phyloP scores from a whole-genome alignment of 2,113 vertebrate species.

The Hydrolagus affinis region DNA sequence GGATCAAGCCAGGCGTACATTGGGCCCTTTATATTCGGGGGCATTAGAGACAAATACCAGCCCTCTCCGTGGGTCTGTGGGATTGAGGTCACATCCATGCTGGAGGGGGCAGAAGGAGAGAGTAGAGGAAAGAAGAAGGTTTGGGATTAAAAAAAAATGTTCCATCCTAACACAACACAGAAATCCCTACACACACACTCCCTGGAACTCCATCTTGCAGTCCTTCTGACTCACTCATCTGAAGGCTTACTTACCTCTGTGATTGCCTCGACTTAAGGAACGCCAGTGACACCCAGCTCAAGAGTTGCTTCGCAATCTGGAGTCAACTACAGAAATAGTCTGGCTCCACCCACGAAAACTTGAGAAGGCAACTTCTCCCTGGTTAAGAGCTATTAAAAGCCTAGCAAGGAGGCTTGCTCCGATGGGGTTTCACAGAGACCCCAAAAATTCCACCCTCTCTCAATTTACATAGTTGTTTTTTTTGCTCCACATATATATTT shows the following conservation, averaged over 20 bases:
- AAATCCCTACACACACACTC: background rate
- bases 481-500: no score
- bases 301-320: background rate
- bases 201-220: background rate
- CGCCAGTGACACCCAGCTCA: background rate
- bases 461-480: no score
- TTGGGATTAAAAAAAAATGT: background rate
- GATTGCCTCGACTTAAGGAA: background rate
- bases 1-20: slow-evolving; percentile 76
- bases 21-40: slow-evolving; percentile 70
- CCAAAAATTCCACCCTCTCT: no score
- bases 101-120: background rate
- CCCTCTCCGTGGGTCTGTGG: slow-evolving; percentile 48
- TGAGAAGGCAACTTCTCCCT: background rate
- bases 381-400: background rate
- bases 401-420: no score
- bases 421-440: no score
- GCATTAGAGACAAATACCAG: slow-evolving; percentile 78
- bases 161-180: background rate
- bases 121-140: background rate
- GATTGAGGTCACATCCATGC: slow-evolving; percentile 54
- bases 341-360: slow-evolving; percentile 17
- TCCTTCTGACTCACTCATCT: background rate
- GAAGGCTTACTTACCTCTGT: background rate
- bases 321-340: slow-evolving; percentile 7